A percentile compares a stretch with the other conserved stretches of the same genome.
These are phyloP conservation scores for Merodon equestris DNA, from an alignment of 2,888 invertebrate genomes.

Conservation along the genomic window DNA sequence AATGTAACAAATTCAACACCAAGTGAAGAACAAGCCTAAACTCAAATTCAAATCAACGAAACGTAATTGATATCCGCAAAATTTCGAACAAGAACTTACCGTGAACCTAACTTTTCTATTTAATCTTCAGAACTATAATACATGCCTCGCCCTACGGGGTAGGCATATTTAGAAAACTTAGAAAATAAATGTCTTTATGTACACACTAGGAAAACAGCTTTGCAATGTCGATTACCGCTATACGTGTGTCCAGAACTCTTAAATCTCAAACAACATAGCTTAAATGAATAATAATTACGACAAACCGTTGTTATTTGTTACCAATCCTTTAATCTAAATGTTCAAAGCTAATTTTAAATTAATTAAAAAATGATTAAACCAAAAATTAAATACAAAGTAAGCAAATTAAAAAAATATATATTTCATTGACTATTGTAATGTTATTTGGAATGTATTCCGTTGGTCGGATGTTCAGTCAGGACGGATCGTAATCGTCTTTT, in stretches of 20 bases:
- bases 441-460: conserved; percentile 37
- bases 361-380: conserved; percentile 22
- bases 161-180: too few relatives aligned
- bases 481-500: conserved; percentile 36
- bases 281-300: conserved; percentile 12
- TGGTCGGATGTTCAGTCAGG: conserved; percentile 47
- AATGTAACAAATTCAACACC: conserved; percentile 18
- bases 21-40: conserved; percentile 10
- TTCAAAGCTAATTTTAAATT: conserved; percentile 15
- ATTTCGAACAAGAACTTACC: too few relatives aligned
- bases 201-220: background rate
- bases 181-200: too few relatives aligned
- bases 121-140: too few relatives aligned
- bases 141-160: too few relatives aligned
- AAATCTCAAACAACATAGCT: too few relatives aligned
- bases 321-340: background rate
- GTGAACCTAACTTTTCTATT: too few relatives aligned
- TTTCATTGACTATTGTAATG: conserved; percentile 45
- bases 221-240: background rate
- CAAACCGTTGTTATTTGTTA: conserved; percentile 42
- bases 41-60: conserved; percentile 57
- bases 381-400: conserved; percentile 28
- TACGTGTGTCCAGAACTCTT: background rate
- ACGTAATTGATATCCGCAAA: background rate
- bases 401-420: conserved; percentile 34